Conservation (phyloP, 2,888 invertebrate genomes). For the Ptychoptera contaminata region DNA sequence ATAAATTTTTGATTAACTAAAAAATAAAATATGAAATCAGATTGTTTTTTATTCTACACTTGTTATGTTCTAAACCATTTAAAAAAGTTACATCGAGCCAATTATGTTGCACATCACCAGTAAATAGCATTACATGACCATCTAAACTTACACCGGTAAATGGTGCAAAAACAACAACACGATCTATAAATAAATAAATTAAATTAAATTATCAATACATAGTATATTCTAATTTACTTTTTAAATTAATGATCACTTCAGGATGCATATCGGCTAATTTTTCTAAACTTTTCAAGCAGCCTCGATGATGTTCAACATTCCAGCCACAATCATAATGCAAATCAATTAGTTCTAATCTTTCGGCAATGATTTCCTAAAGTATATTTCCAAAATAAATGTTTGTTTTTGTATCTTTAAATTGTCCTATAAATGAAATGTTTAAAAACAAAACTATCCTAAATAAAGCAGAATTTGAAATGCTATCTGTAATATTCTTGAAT, state of each 20-base stretch:
- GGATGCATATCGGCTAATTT: slow-evolving; percentile 61
- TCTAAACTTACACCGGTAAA: slow-evolving; percentile 84
- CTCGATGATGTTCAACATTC: slow-evolving; percentile 78
- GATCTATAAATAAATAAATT: slow-evolving; percentile 35
- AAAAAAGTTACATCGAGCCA: slow-evolving; percentile 63
- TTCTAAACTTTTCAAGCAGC: slow-evolving; percentile 73
- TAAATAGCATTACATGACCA: slow-evolving; percentile 78
- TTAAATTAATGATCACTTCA: slow-evolving; percentile 48
- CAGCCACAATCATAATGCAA: slow-evolving; percentile 71
- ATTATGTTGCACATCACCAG: slow-evolving; percentile 83
- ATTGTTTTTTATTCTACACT: background rate
- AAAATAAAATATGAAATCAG: slow-evolving; percentile 17
- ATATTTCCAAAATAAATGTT: too few relatives aligned
- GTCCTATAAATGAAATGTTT: too few relatives aligned
- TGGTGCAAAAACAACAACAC: slow-evolving; percentile 70
- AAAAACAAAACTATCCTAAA: too few relatives aligned
- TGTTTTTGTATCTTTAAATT: too few relatives aligned
- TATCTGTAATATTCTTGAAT: too few relatives aligned
- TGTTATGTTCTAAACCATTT: background rate
- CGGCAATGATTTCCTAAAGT: slow-evolving; percentile 9
- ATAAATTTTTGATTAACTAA: slow-evolving; percentile 68
- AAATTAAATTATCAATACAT: background rate
- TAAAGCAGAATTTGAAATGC: too few relatives aligned
- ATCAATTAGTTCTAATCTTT: slow-evolving; percentile 37
- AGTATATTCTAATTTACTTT: slow-evolving; percentile 29